Evolutionary conservation across 2,888 invertebrate species (phyloP).

Genomic region (Nomada fabriciana): DNA sequence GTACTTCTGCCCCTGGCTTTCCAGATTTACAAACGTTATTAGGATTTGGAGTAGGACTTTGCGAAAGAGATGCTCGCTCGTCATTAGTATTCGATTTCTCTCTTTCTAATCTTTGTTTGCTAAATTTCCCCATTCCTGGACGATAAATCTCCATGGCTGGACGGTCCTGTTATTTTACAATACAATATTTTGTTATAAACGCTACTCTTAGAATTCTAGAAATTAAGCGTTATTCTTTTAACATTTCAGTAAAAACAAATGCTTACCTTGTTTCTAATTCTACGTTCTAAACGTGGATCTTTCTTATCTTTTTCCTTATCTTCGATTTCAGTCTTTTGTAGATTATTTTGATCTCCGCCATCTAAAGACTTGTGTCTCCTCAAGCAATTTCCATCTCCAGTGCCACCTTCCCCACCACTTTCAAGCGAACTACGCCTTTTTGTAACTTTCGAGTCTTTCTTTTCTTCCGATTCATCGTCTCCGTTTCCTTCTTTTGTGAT

Average conservation of each 20-base stretch:
- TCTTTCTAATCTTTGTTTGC: slow-evolving; percentile 87
- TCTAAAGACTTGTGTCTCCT: slow-evolving; percentile 87
- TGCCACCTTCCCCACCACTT: slow-evolving; percentile 80
- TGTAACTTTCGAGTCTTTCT: slow-evolving; percentile 74
- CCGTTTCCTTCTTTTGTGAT: slow-evolving; percentile 65
- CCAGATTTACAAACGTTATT: slow-evolving; percentile 68
- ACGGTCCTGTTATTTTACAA: slow-evolving; percentile 87
- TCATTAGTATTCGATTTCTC: slow-evolving; percentile 80
- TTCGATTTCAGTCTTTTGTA: slow-evolving; percentile 86
- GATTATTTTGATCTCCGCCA: slow-evolving; percentile 86
- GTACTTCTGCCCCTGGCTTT: slow-evolving; percentile 79
- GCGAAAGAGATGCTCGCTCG: slow-evolving; percentile 80
- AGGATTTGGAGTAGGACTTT: slow-evolving; percentile 80
- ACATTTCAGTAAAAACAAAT: slow-evolving; percentile 19
- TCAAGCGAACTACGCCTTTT: slow-evolving; percentile 82
- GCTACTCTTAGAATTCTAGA: neutral
- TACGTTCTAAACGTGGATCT: slow-evolving; percentile 87
- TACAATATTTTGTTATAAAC: neutral
- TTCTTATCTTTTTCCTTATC: slow-evolving; percentile 86
- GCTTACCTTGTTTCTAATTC: slow-evolving; percentile 88
- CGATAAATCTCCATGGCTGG: slow-evolving; percentile 96
- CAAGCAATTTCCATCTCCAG: slow-evolving; percentile 82
- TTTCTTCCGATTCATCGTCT: slow-evolving; percentile 64
- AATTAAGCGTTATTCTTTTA: neutral
- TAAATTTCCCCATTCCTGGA: slow-evolving; percentile 94